Conservation (phyloP, 30 jellyfish, hydroid and myxozoan species). For the Aurelia aurita complex sp. Pacific region DNA sequence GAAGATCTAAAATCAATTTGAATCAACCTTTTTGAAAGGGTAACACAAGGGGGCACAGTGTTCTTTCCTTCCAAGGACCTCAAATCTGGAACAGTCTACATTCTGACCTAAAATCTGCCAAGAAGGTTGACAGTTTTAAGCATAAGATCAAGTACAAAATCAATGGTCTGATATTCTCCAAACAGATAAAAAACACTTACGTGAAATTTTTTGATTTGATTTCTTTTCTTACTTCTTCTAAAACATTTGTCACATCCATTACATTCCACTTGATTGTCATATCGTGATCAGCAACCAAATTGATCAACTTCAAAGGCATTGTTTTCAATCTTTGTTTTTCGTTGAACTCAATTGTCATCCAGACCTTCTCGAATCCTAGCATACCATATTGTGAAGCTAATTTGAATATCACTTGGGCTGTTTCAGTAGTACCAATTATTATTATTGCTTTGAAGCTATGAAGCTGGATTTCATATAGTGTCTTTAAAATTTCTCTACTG, state of each 20-base stretch:
- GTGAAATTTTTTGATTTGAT: neutral
- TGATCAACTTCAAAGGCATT: conserved; percentile 11
- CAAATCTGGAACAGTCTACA: too few species aligned
- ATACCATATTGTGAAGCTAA: neutral
- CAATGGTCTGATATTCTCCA: too few species aligned
- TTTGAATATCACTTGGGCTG: conserved; percentile 20
- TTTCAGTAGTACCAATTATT: neutral
- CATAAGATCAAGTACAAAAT: too few species aligned
- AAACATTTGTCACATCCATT: neutral
- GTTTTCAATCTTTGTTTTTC: neutral
- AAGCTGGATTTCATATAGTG: neutral
- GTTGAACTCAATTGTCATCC: conserved; percentile 7
- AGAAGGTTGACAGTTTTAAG: too few species aligned
- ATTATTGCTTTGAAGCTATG: neutral
- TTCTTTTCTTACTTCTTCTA: neutral
- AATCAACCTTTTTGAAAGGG: too few species aligned
- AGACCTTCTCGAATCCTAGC: conserved; percentile 2
- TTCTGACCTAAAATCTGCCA: too few species aligned
- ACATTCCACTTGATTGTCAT: neutral
- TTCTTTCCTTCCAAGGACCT: too few species aligned
- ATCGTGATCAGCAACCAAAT: neutral
- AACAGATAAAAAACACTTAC: too few species aligned
- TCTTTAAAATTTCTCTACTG: neutral
- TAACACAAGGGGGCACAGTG: too few species aligned
- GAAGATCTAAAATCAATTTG: too few species aligned